Evolutionary conservation across 2,113 vertebrate genomes (phyloP).

Genomic region (Delphinapterus leucas): DNA sequence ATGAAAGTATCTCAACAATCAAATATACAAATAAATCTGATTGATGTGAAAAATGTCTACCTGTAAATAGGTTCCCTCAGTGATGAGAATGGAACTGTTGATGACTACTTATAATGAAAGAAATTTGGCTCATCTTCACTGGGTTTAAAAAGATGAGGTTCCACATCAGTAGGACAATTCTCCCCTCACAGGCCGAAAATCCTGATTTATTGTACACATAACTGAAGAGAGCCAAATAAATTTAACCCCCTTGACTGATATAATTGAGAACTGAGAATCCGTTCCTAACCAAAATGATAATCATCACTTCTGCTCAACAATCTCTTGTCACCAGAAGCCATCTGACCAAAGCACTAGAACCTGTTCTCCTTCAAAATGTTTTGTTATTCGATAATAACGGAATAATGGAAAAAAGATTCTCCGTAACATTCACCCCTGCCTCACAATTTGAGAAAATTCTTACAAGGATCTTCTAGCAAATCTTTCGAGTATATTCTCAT

Average conservation of each 20-base stretch:
- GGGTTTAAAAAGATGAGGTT: not conserved
- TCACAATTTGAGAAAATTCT: not conserved
- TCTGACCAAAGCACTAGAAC: not conserved
- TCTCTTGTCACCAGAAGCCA: not conserved
- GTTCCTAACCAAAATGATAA: not conserved
- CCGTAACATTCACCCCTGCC: not conserved
- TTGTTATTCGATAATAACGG: not conserved
- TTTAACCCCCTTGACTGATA: not conserved
- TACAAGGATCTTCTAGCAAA: not conserved
- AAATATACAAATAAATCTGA: not conserved
- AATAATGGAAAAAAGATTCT: not conserved
- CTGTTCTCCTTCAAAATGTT: not conserved
- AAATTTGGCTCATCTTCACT: not conserved
- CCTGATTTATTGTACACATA: not conserved
- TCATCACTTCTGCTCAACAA: not conserved
- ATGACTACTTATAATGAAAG: not conserved
- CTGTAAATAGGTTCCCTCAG: not conserved
- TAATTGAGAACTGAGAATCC: not conserved
- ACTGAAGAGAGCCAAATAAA: not conserved
- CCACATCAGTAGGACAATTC: not conserved
- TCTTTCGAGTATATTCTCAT: not conserved
- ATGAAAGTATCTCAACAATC: conserved; percentile 10
- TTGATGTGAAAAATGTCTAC: not conserved
- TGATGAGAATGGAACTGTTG: not conserved
- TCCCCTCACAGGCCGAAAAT: not conserved